phyloP scores from a whole-genome alignment of 1,140 invertebrate species.

The Zaprionus nigranus region DNA sequence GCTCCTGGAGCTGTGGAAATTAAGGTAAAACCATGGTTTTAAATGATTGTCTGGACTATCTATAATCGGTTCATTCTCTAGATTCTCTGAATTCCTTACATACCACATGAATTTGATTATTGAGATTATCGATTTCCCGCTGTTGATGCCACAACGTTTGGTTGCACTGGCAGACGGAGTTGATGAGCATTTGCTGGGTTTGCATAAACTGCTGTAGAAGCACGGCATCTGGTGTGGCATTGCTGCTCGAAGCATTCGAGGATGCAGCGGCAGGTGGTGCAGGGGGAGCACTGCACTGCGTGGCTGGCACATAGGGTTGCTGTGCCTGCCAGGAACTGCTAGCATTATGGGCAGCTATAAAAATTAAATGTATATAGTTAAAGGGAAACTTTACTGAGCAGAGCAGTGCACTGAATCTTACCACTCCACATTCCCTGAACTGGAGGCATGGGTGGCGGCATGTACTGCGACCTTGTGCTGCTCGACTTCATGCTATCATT shows the following conservation, averaged over 20 bases:
- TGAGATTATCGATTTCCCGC: conserved; percentile 85
- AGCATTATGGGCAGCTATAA: conserved; percentile 51
- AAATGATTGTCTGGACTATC: neutral
- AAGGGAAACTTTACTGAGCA: neutral
- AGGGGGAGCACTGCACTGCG: conserved; percentile 7
- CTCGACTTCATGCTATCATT: conserved; percentile 79
- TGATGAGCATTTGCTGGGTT: conserved; percentile 87
- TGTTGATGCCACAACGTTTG: conserved; percentile 88
- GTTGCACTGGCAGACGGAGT: conserved; percentile 87
- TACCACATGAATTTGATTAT: conserved; percentile 74
- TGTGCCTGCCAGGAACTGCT: conserved; percentile 55
- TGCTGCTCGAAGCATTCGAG: conserved; percentile 57
- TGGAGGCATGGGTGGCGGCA: conserved; percentile 79
- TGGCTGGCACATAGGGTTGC: conserved; percentile 44
- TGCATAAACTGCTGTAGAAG: conserved; percentile 86
- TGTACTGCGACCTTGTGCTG: conserved; percentile 77
- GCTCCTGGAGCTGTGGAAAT: conserved; percentile 70
- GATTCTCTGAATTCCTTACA: neutral
- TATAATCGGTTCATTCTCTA: no score
- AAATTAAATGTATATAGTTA: neutral
- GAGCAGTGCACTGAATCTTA: neutral
- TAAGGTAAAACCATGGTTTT: no score
- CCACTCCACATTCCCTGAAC: conserved; percentile 72
- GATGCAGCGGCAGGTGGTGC: conserved; percentile 35
- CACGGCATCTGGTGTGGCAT: conserved; percentile 67